Conservation (phyloP, 2,888 invertebrate species). For the Phengaris arion region DNA sequence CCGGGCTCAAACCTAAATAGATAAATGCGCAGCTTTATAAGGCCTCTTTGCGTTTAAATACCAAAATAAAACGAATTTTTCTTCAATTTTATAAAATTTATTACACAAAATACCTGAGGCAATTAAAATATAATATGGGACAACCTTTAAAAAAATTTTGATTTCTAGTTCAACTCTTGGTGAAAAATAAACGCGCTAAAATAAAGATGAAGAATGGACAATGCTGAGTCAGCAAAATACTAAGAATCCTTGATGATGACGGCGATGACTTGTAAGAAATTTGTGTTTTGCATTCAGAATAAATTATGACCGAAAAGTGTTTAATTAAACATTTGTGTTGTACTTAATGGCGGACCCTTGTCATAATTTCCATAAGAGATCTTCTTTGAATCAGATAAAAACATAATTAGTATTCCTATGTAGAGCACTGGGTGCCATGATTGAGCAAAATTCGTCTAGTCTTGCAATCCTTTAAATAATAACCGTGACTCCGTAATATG, state of each 20-base stretch:
- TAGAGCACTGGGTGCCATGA: neutral
- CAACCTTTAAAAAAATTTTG: neutral
- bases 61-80: neutral
- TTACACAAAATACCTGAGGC: neutral
- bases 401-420: neutral
- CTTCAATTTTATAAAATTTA: neutral
- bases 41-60: neutral
- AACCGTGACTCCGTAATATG: too few relatives aligned
- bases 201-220: neutral
- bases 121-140: neutral
- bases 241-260: constrained; percentile 17
- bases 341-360: constrained; percentile 8
- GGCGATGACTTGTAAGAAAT: constrained; percentile 17
- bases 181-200: constrained; percentile 3
- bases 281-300: constrained; percentile 1
- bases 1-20: neutral
- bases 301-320: constrained; percentile 25
- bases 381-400: neutral
- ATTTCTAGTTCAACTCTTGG: neutral
- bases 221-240: constrained; percentile 21
- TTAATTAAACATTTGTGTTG: constrained; percentile 15
- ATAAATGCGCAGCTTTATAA: neutral
- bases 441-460: neutral
- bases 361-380: constrained; percentile 5
- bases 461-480: neutral